Base-by-base conservation (phyloP, 92 coral and sea anemone genomes). In the Plumapathes pennacea region DNA sequence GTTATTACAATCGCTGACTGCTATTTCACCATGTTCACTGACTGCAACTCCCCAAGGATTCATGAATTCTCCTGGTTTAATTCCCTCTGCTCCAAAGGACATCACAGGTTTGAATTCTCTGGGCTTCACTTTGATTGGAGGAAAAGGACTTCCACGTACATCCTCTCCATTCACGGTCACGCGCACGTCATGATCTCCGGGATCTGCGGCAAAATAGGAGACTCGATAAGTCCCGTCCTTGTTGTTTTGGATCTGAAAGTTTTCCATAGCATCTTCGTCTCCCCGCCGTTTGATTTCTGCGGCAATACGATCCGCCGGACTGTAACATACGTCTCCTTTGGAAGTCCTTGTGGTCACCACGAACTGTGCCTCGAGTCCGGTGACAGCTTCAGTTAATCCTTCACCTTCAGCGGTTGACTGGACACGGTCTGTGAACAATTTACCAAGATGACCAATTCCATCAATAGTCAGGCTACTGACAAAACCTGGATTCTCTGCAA, bases 61-160 rank as follows among this genome's bases (percentile, higher is more conserved):
- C n/a, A n/a, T n/a, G n/a, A n/a, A n/a, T n/a, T n/a, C n/a, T n/a
- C n/a, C n/a, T n/a, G n/a, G n/a, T n/a, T n/a, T n/a, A 2, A 48
- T 47, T 26, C 71, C 71, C 50, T 64, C 50, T 38, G 14, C 11
- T 27, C 73, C 81, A 28, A 73, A 63, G 21, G 59, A 51, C n/a
- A 54, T 44, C 40, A 54, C 30, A 21, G 63, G 81, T 11, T 21
- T 58, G 22, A 43, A 73, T 41, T 63, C 47, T 54, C 81, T 63
- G 32, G 73, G 44, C 38, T 64, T 34, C 21, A 64, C 55, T 73
- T 38, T 26, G 27, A 64, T 44, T 2, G 27, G 34, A n/a, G n/a
- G n/a, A 42, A 73, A 73, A 7, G 81, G 81, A 21, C 81, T 73
- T 6, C 70, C 81, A 15, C 27, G 48, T n/a, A 50, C 54, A 29